phyloP scores from a whole-genome alignment of 2,113 vertebrate species.

The Spilogale gracilis region DNA sequence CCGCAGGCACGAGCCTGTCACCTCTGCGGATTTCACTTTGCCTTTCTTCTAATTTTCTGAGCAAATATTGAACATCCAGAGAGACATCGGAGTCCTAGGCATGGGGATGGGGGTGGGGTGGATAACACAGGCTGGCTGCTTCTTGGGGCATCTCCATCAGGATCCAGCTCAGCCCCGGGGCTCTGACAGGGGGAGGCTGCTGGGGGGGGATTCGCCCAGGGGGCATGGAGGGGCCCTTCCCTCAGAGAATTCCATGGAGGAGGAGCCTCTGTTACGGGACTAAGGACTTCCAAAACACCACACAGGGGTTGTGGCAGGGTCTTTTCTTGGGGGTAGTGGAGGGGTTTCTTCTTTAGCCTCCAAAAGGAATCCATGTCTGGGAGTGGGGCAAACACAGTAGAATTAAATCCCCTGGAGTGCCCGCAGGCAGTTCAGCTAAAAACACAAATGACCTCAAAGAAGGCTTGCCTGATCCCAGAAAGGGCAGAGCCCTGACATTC shows the following conservation, averaged over 20 bases:
- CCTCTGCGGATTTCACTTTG: slow-evolving; percentile 68
- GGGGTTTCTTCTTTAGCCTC: background rate
- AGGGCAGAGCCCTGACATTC: background rate
- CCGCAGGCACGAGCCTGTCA: slow-evolving; percentile 67
- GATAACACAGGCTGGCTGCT: background rate
- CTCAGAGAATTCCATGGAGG: background rate
- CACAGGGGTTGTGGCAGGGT: background rate
- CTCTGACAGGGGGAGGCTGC: background rate
- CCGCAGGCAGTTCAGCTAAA: background rate
- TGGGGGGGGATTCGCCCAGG: background rate
- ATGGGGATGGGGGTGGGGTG: background rate
- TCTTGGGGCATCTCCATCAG: slow-evolving; percentile 43
- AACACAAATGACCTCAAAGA: background rate
- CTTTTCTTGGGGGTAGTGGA: background rate
- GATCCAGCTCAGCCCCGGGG: background rate
- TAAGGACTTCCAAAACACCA: background rate
- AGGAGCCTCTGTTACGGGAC: background rate
- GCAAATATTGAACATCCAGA: slow-evolving; percentile 73
- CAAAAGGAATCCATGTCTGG: background rate
- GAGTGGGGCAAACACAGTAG: background rate
- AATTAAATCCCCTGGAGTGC: background rate
- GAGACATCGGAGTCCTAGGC: slow-evolving; percentile 51
- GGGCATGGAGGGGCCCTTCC: background rate
- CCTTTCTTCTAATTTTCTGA: slow-evolving; percentile 73
- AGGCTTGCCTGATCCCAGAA: background rate